These are phyloP conservation scores for Platyscapa corneri DNA, from an alignment of 1,140 invertebrate genomes.

Conservation along the genomic window DNA sequence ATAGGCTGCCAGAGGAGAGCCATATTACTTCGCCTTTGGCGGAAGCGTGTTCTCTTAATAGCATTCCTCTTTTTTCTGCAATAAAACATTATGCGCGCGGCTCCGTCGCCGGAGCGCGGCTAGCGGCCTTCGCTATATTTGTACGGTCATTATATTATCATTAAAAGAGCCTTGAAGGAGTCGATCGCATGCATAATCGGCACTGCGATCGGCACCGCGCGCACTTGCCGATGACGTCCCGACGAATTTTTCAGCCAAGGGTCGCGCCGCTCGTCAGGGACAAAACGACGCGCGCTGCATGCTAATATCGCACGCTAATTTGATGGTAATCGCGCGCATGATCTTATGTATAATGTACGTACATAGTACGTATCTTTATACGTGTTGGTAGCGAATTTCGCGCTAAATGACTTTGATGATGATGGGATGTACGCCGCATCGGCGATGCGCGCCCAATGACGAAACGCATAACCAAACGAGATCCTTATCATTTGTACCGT, in stretches of 20 bases:
- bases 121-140: neutral
- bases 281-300: conserved; percentile 36
- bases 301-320: conserved; percentile 44
- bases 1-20: neutral
- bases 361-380: neutral
- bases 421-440: conserved; percentile 8
- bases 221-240: neutral
- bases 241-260: conserved; percentile 8
- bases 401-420: conserved; percentile 44
- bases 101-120: neutral
- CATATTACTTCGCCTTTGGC: conserved; percentile 29
- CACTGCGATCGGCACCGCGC: neutral
- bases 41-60: conserved; percentile 35
- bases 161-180: conserved; percentile 33
- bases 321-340: conserved; percentile 28
- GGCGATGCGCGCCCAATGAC: neutral
- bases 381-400: conserved; percentile 35
- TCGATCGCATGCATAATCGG: conserved; percentile 34
- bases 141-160: conserved; percentile 45
- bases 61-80: conserved; percentile 15
- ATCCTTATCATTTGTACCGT: conserved; percentile 38
- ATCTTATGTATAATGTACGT: conserved; percentile 1
- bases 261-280: conserved; percentile 26
- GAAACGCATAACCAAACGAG: conserved; percentile 4
- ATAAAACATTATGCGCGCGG: conserved; percentile 11